These are phyloP conservation scores for Oreochromis mossambicus DNA, from an alignment of 2,797 vertebrate species.

Conservation along the genomic window DNA sequence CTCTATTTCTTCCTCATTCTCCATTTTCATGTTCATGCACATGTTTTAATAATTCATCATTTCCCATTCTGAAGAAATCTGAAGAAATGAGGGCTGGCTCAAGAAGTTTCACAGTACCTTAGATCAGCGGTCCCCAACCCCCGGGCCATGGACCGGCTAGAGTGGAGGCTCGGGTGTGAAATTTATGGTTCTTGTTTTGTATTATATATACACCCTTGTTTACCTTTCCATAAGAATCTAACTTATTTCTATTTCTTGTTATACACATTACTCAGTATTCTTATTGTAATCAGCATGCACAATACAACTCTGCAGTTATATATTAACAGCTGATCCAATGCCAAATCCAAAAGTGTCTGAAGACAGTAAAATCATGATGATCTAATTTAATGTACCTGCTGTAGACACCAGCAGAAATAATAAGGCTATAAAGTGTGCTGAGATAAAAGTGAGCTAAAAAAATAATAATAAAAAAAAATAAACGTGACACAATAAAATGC, in stretches of 20 bases:
- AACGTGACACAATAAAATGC: background rate
- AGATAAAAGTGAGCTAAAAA: background rate
- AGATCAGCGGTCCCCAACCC: background rate
- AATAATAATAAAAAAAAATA: too few species aligned
- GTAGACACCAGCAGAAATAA: background rate
- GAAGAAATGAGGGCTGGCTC: background rate
- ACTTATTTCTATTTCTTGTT: background rate
- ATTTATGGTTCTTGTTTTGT: too few species aligned
- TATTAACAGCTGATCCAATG: background rate
- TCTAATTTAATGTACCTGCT: fast-evolving
- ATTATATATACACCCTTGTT: background rate
- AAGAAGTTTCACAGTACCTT: background rate
- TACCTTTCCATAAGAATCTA: background rate
- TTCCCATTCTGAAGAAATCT: background rate
- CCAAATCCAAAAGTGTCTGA: background rate
- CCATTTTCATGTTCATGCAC: background rate
- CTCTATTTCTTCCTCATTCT: background rate
- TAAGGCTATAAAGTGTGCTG: background rate
- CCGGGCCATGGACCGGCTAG: too few species aligned
- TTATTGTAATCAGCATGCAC: background rate
- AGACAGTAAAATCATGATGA: background rate
- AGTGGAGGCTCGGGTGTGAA: too few species aligned
- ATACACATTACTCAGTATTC: background rate
- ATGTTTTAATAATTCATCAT: background rate
- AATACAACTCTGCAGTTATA: background rate